phyloP scores from a whole-genome alignment of 2,113 vertebrate genomes.

The Pomatostomus ruficeps region DNA sequence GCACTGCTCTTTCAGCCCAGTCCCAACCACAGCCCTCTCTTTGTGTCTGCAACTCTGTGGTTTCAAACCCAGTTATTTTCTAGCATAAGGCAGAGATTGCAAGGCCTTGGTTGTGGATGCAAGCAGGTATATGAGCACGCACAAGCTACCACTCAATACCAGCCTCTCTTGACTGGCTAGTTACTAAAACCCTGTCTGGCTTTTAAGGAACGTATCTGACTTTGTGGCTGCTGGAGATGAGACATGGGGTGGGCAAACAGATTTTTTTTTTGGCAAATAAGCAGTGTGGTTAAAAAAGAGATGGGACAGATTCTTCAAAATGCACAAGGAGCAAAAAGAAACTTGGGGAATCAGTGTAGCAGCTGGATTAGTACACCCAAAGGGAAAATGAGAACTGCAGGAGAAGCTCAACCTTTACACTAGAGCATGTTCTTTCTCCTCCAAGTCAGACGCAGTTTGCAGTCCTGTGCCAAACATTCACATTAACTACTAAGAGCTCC shows the following conservation, averaged over 20 bases:
- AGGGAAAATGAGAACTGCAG: not conserved
- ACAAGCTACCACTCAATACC: not conserved
- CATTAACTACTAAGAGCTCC: not conserved
- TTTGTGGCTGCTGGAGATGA: not conserved
- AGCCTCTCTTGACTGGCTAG: not conserved
- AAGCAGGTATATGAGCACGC: not conserved
- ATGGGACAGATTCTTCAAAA: not conserved
- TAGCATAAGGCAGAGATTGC: not conserved
- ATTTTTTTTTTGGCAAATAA: not conserved
- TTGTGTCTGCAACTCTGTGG: not conserved
- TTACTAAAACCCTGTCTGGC: not conserved
- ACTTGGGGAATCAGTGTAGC: not conserved
- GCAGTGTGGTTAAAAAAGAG: not conserved
- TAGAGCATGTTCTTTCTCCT: not conserved
- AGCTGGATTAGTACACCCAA: not conserved
- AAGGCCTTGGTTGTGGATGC: not conserved
- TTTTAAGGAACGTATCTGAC: not conserved
- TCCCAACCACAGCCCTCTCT: not conserved
- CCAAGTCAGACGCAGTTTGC: not conserved
- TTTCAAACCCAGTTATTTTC: not conserved
- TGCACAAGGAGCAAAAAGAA: not conserved
- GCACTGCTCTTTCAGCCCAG: not conserved
- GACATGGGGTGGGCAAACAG: not conserved
- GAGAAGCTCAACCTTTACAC: not conserved
- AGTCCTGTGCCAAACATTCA: not conserved